Conservation (phyloP, 92 coral and sea anemone species). For the Bergia sp. region DNA sequence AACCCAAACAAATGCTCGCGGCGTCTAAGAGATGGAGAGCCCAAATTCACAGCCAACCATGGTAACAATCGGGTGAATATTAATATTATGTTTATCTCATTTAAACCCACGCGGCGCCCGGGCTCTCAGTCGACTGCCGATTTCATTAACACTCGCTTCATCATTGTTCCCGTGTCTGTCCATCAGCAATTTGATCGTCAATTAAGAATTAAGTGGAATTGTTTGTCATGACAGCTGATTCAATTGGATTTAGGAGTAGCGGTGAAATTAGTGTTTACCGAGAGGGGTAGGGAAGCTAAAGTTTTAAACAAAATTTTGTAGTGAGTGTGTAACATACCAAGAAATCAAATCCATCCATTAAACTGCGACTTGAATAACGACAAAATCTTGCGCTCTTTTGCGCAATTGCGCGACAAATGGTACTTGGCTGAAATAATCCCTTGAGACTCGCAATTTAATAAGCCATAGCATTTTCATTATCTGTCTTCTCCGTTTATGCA, state of each 20-base stretch:
- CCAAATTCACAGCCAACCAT: conserved; percentile 32
- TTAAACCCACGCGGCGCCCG: conserved; percentile 25
- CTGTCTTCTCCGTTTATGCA: neutral
- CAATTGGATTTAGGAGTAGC: conserved; percentile 22
- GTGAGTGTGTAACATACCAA: neutral
- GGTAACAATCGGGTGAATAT: conserved; percentile 20
- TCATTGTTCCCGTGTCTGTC: conserved; percentile 30
- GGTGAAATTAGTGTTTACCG: neutral
- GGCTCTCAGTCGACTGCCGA: conserved; percentile 22
- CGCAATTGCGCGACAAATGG: neutral
- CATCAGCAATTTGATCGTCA: conserved; percentile 43
- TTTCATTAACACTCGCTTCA: conserved; percentile 39
- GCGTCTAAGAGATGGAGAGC: conserved; percentile 34
- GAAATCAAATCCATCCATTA: neutral
- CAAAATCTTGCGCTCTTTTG: neutral
- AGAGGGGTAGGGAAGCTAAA: neutral
- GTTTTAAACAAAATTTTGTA: neutral
- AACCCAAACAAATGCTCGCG: conserved; percentile 24
- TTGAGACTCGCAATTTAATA: neutral
- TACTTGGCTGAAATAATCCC: neutral
- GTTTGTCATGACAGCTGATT: conserved; percentile 23
- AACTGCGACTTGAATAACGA: neutral
- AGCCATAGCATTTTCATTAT: neutral
- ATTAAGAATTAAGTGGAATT: conserved; percentile 33
- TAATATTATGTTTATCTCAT: conserved; percentile 25